A percentile compares a stretch with the other conserved stretches of the same genome.
These are phyloP conservation scores for Acropora tenuis DNA, from an alignment of 64 coral and sea anemone species.

Conservation along the genomic window DNA sequence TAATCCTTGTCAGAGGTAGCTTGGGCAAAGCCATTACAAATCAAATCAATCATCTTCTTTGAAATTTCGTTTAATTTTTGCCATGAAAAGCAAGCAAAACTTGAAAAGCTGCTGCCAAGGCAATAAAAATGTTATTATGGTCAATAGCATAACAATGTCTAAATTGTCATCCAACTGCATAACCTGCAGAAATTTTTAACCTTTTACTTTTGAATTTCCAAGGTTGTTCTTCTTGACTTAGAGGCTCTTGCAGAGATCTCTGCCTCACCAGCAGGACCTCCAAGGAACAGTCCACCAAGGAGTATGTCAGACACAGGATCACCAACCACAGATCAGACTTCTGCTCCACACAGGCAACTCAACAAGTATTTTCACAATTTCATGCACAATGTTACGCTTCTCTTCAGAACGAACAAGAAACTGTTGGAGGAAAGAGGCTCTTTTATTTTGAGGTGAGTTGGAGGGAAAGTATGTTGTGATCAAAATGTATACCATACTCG, in stretches of 20 bases:
- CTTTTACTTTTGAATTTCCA: not conserved
- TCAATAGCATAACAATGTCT: not conserved
- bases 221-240: slow-evolving; percentile 93
- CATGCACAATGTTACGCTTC: slow-evolving; percentile 84
- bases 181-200: not conserved
- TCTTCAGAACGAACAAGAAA: slow-evolving; percentile 94
- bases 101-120: too few species aligned
- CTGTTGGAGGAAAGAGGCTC: slow-evolving; percentile 94
- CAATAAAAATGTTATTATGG: too few species aligned
- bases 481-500: too few species aligned
- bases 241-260: slow-evolving; percentile 95
- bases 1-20: too few species aligned
- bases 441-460: slow-evolving; percentile 88
- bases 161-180: not conserved
- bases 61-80: too few species aligned
- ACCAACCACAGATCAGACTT: slow-evolving; percentile 28
- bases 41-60: too few species aligned
- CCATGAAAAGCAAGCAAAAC: too few species aligned
- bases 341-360: slow-evolving; percentile 71
- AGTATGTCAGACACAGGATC: slow-evolving; percentile 59
- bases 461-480: not conserved
- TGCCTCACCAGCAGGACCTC: slow-evolving; percentile 81
- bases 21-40: too few species aligned
- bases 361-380: slow-evolving; percentile 99
- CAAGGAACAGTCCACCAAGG: slow-evolving; percentile 70